Evolutionary conservation across 2,113 vertebrate species (phyloP), one percentile per base, ranked within the genome.

Genomic region (Meriones unguiculatus): DNA sequence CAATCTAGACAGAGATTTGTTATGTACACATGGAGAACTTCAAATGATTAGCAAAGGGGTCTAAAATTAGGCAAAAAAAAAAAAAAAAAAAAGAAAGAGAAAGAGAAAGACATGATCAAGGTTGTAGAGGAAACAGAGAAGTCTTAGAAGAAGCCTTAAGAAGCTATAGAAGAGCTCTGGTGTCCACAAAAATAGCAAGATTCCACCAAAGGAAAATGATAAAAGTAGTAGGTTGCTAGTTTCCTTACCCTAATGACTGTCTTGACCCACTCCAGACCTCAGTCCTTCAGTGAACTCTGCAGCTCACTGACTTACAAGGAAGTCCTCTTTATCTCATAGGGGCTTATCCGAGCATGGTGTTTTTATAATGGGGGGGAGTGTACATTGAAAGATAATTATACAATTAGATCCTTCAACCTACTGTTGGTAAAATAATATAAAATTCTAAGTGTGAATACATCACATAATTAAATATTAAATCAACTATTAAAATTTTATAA

Each of bases 381-480:
- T 18, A 24, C 25, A 70, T 5, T 24, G 24, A 95, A 80, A 62
- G 18, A 25, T 2, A 95, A 94, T 80, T 17, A 35, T 18, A 65
- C 86, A 70, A 65, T 73, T 18, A 84, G 15, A 84, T 24, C 8
- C 22, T 95, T 90, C 38, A 88, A n/a, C 22, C 52, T 90, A 85
- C 46, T 69, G 35, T 52, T 54, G 46, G 0, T 92, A 24, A 87
- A 90, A 59, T 86, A 87, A 80, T 69, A 17, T 20, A 41, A 65
- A 73, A 67, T 69, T 96, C 28, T 50, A 18, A 54, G 14, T 30
- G 69, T 35, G 35, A 57, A 50, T 78, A 90, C 30, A 75, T 96
- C 25, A 92, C 18, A 77, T 92, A 65, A 86, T 97, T 89, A 88
- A 93, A 89, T 80, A 92, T 95, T 67, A 94, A 95, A 70, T 77